Evolutionary conservation across 2,797 vertebrate species (phyloP), one percentile per base, ranked within the genome.

Genomic region (Chlorospingus flavigularis): DNA sequence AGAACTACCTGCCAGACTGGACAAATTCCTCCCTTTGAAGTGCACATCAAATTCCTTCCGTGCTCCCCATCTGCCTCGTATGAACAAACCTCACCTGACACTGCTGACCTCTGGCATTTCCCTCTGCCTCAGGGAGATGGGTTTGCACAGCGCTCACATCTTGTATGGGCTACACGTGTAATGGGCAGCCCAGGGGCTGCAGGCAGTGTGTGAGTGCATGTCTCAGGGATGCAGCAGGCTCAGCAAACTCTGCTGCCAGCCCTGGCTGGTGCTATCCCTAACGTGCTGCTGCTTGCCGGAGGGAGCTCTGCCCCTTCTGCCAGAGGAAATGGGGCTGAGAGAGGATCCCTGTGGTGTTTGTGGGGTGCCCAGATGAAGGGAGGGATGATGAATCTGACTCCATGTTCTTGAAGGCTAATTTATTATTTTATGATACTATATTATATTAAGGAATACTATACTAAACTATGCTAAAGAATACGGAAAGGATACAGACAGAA

Each of bases 11-110:
- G 7, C 3, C 57, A 60, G 88, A 6, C 50, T 48, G 79, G 68
- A 57, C 61, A 45, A 42, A 76, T 70, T 66, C 48, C 48, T 79
- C 60, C 30, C 78, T 96, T 83, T 90, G 90, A 90, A 91, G 87
- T 39, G 47, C 71, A 86, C 43, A 51, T 85, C 58, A 70, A 25
- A 70, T 80, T 83, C 77, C n/a, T 71, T 11, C 76, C 43, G 53
- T 86, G 65, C 54, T 93, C 37, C 45, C 33, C 12, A 28, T 79
- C 76, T 86, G 61, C 48, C 60, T 60, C 61, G 57, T 54, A 4
- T 31, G 60, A 33, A 21, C n/a, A 68, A 82, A 58, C 20, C 26
- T 17, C 31, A 10, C 25, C 51, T 93, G 92, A 61, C 88, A 50
- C 23, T 17, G 2, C 37, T 50, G 88, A 78, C 68, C 93, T 60